A percentile compares a stretch with the other conserved stretches of the same genome.
Conservation (phyloP, 2,797 vertebrate genomes). For the Oceanodroma leucorhoa region DNA sequence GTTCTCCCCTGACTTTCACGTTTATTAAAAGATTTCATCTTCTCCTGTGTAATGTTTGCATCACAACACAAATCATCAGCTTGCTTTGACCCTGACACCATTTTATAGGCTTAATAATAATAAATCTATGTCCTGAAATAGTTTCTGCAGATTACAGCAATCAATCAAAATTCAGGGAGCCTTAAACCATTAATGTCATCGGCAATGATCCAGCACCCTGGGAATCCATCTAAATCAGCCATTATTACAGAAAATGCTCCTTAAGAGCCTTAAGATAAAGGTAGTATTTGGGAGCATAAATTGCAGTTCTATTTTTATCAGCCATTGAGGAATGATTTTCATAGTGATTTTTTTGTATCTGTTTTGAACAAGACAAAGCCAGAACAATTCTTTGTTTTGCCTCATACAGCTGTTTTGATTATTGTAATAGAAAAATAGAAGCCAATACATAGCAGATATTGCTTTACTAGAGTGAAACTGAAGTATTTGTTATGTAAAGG, state of each 20-base stretch:
- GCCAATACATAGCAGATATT: not conserved
- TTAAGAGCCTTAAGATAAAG: slow-evolving; percentile 66
- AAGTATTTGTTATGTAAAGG: not conserved
- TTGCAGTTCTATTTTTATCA: slow-evolving; percentile 66
- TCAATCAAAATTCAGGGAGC: slow-evolving; percentile 81
- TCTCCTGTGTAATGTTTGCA: slow-evolving; percentile 65
- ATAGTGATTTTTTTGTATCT: not conserved
- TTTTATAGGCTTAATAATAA: slow-evolving; percentile 81
- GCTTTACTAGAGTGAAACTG: not conserved
- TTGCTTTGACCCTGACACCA: slow-evolving; percentile 77
- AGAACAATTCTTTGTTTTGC: slow-evolving; percentile 33
- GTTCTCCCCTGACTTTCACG: slow-evolving; percentile 45
- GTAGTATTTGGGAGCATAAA: slow-evolving; percentile 59
- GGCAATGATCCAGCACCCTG: slow-evolving; percentile 70
- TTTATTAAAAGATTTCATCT: slow-evolving; percentile 73
- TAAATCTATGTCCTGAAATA: slow-evolving; percentile 83
- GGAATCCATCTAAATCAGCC: slow-evolving; percentile 79
- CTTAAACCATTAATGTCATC: slow-evolving; percentile 81
- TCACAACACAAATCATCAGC: slow-evolving; percentile 74
- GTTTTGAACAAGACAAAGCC: slow-evolving; percentile 26
- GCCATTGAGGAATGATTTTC: slow-evolving; percentile 58
- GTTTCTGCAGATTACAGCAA: slow-evolving; percentile 79
- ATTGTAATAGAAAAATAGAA: not conserved
- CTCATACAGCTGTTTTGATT: slow-evolving; percentile 16
- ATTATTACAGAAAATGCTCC: slow-evolving; percentile 71